Percentiles rank a stretch among this genome's conserved stretches.
Evolutionary conservation across 2,888 invertebrate species (phyloP).

Genomic region (Microplitis manilae): DNA sequence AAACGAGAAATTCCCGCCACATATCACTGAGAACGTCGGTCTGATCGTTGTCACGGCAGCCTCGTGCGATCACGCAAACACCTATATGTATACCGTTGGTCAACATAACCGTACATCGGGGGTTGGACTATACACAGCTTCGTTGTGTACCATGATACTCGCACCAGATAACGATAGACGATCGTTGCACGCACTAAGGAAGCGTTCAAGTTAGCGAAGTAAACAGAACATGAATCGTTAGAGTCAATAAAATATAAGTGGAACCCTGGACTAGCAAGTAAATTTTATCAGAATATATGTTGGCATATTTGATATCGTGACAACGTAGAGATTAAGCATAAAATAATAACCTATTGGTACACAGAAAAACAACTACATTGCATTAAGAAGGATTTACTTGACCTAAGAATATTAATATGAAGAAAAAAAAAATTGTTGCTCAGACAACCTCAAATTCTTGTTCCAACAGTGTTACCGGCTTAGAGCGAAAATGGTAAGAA

Average conservation of each 20-base stretch:
- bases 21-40: conserved; percentile 46
- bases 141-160: conserved; percentile 43
- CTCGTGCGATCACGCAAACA: conserved; percentile 29
- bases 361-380: no score
- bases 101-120: conserved; percentile 13
- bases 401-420: no score
- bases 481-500: no score
- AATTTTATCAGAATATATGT: not conserved
- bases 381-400: no score
- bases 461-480: no score
- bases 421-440: no score
- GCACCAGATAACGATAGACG: conserved; percentile 48
- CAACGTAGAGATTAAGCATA: no score
- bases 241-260: not conserved
- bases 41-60: conserved; percentile 48
- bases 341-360: no score
- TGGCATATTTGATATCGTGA: no score
- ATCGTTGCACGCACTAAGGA: conserved; percentile 45
- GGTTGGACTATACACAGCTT: conserved; percentile 13
- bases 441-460: no score
- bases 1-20: conserved; percentile 54
- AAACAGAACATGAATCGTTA: conserved; percentile 14
- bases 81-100: conserved; percentile 27
- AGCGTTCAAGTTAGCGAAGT: conserved; percentile 14
- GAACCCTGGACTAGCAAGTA: not conserved